These are phyloP conservation scores for Diplazon laetatorius DNA, from an alignment of 2,888 invertebrate species.

Conservation along the genomic window DNA sequence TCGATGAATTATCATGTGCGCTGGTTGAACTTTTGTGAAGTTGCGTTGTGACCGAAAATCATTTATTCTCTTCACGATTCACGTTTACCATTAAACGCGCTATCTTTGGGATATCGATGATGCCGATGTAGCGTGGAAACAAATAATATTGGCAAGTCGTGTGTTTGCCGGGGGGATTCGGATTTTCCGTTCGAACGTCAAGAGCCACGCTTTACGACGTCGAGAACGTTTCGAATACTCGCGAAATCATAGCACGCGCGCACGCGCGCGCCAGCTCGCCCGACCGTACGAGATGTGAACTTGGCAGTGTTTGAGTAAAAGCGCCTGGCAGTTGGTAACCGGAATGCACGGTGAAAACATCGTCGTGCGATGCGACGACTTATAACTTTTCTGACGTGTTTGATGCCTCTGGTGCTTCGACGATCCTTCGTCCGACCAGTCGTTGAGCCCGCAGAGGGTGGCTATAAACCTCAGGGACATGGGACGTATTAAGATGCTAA, in stretches of 20 bases:
- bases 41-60: not conserved
- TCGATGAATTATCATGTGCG: too few species aligned
- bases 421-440: constrained; percentile 13
- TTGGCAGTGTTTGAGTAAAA: constrained; percentile 22
- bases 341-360: constrained; percentile 23
- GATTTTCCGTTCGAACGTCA: constrained; percentile 32
- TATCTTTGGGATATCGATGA: not conserved
- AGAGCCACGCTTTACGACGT: too few species aligned
- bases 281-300: constrained; percentile 27
- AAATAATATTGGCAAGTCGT: constrained; percentile 4
- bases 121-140: not conserved
- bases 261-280: constrained; percentile 11
- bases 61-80: not conserved
- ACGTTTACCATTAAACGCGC: not conserved
- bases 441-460: constrained; percentile 36
- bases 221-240: too few species aligned
- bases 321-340: constrained; percentile 19
- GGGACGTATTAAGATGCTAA: constrained; percentile 64
- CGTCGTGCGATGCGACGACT: constrained; percentile 4
- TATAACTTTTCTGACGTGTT: constrained; percentile 6
- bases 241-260: too few species aligned
- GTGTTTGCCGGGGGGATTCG: not conserved
- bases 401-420: constrained; percentile 31
- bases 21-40: too few species aligned
- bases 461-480: constrained; percentile 62